These are phyloP conservation scores for Meriones unguiculatus DNA, from an alignment of 2,113 vertebrate genomes.

Conservation along the genomic window DNA sequence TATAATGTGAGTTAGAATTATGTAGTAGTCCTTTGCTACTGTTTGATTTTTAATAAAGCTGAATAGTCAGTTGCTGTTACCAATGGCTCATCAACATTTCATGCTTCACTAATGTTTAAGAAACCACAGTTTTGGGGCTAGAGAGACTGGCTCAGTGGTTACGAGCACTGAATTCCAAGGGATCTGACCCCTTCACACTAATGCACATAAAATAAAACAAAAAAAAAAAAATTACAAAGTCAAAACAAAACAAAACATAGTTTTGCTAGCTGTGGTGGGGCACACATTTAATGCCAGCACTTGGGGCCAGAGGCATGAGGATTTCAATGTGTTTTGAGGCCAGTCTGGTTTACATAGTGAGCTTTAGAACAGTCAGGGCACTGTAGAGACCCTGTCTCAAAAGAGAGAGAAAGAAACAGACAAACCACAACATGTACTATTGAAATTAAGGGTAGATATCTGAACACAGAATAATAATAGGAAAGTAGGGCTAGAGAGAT, in stretches of 20 bases:
- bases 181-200: no score
- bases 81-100: background rate
- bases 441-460: conserved; percentile 40
- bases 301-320: background rate
- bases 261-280: background rate
- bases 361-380: background rate
- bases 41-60: background rate
- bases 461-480: conserved; percentile 4
- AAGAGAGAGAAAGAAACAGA: background rate
- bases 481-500: background rate
- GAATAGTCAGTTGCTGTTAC: background rate
- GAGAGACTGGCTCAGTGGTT: no score
- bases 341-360: background rate
- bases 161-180: no score
- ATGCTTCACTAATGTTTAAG: background rate
- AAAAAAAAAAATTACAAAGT: no score
- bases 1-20: conserved; percentile 5
- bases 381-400: background rate
- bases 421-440: background rate
- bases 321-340: background rate
- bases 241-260: background rate
- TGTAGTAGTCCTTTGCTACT: background rate
- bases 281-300: background rate
- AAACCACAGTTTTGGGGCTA: background rate
- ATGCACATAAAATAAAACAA: no score